These are phyloP conservation scores for Leptopilina syphax DNA, from an alignment of 2,888 invertebrate species.

Conservation along the genomic window DNA sequence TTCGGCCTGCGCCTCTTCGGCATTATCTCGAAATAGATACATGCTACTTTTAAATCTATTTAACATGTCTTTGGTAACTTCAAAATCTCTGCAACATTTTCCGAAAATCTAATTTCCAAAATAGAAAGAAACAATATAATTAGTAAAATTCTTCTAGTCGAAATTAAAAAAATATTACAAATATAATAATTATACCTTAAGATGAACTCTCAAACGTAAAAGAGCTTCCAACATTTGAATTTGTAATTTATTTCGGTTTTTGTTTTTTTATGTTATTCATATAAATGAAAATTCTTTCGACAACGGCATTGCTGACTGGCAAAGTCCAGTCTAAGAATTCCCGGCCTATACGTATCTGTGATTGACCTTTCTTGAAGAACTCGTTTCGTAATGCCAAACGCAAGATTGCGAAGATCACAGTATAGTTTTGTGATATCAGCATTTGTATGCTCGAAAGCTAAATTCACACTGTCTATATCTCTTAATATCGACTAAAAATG, in stretches of 20 bases:
- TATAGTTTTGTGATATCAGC: too few relatives aligned
- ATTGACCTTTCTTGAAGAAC: too few relatives aligned
- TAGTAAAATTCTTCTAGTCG: not conserved
- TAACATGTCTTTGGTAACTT: not conserved
- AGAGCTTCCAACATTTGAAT: not conserved
- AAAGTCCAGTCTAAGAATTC: conserved; percentile 19
- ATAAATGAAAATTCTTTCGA: conserved; percentile 57
- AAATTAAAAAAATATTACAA: not conserved
- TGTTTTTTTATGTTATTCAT: conserved; percentile 32
- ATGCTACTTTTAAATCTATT: not conserved
- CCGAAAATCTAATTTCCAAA: not conserved
- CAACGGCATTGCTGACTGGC: conserved; percentile 58
- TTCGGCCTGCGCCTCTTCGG: too few relatives aligned
- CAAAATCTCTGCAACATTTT: not conserved
- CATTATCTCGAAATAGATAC: not conserved
- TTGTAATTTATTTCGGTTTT: conserved; percentile 3
- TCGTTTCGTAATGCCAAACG: too few relatives aligned
- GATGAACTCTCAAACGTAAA: not conserved
- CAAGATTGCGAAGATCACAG: too few relatives aligned
- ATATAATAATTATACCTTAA: not conserved
- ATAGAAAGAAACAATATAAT: not conserved
- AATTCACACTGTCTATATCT: too few relatives aligned
- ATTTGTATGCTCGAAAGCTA: too few relatives aligned
- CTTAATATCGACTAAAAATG: too few relatives aligned
- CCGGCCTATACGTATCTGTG: too few relatives aligned